phyloP scores from a whole-genome alignment of 2,888 invertebrate genomes.

The Peribatodes rhomboidaria region DNA sequence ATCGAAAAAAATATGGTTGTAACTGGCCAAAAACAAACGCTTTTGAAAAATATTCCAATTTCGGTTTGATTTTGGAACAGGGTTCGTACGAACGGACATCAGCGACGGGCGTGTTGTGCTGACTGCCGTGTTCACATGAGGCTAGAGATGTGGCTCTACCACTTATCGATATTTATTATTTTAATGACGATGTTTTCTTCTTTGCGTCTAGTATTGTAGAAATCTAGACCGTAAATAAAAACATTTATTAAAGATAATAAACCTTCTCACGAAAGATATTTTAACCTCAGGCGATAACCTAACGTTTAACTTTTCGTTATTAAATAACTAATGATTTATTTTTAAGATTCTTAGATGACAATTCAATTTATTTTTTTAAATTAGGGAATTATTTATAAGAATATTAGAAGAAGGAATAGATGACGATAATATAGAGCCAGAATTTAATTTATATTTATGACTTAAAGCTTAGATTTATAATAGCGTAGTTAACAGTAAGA shows the following conservation, averaged over 20 bases:
- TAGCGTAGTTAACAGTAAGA: no score
- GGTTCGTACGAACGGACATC: constrained; percentile 65
- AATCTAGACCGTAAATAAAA: constrained; percentile 1
- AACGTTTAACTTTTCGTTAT: not conserved
- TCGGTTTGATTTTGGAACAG: constrained; percentile 51
- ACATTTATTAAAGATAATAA: not conserved
- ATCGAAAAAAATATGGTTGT: not conserved
- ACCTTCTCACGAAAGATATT: not conserved
- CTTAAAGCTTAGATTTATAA: no score
- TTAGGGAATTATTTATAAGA: no score
- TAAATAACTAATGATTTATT: no score
- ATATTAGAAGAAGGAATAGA: no score
- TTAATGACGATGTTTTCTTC: not conserved
- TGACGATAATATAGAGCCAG: no score
- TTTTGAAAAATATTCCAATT: constrained; percentile 11
- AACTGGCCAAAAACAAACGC: constrained; percentile 26
- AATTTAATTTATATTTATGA: no score
- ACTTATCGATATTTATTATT: constrained; percentile 59
- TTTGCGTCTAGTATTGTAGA: not conserved
- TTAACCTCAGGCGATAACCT: not conserved
- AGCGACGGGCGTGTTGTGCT: constrained; percentile 68
- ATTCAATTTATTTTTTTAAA: no score
- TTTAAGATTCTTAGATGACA: no score
- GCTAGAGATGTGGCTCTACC: constrained; percentile 59
- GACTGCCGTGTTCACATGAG: constrained; percentile 68